These are phyloP conservation scores for Smutsia temminckii DNA, from an alignment of 2,797 vertebrate species.

Conservation along the genomic window DNA sequence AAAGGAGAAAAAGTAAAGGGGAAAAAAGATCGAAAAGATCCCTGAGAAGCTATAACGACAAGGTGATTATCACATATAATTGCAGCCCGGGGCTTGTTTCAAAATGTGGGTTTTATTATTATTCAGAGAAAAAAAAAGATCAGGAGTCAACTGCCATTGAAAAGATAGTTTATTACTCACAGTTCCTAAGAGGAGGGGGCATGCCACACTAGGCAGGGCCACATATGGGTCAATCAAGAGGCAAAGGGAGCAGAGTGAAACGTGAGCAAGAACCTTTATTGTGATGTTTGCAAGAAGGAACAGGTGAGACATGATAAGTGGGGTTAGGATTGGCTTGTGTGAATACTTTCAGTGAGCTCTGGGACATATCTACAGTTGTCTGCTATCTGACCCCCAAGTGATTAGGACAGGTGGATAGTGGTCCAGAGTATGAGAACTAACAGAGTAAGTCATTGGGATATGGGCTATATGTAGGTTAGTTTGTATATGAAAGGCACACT, in stretches of 20 bases:
- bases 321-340: neutral
- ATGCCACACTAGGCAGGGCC: neutral
- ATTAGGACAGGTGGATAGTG: neutral
- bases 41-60: neutral
- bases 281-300: neutral
- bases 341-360: neutral
- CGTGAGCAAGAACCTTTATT: neutral
- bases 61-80: neutral
- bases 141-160: neutral
- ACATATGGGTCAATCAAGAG: neutral
- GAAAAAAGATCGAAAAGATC: too few species aligned
- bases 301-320: neutral
- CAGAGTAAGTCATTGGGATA: neutral
- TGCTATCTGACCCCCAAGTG: neutral
- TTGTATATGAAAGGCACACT: neutral
- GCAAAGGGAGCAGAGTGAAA: neutral
- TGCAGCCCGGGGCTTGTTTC: neutral
- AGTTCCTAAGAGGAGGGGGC: neutral
- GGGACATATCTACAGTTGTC: neutral
- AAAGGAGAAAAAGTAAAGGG: neutral
- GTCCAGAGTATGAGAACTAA: neutral
- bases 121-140: neutral
- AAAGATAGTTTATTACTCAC: neutral
- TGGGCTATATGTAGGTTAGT: neutral
- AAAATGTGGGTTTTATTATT: neutral